A percentile compares a stretch with the other conserved stretches of the same genome.
phyloP scores from a whole-genome alignment of 2,888 invertebrate species.

The Tachina grossa region DNA sequence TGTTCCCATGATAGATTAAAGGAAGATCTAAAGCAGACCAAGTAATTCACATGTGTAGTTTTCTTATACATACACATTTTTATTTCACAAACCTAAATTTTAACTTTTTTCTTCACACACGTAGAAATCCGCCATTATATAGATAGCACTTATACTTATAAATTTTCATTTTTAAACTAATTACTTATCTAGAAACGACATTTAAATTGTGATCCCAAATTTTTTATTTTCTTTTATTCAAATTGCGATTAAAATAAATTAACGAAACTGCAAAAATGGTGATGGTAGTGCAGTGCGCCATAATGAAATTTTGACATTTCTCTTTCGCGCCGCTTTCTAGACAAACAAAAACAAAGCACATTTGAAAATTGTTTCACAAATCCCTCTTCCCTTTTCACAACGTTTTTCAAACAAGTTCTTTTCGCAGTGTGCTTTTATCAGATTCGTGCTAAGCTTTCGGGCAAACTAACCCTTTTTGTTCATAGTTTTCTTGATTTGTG shows the following conservation, averaged over 20 bases:
- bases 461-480: background rate
- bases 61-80: too few species aligned
- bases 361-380: slow-evolving; percentile 40
- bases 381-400: slow-evolving; percentile 4
- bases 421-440: slow-evolving; percentile 23
- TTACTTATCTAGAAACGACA: too few species aligned
- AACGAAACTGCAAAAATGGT: background rate
- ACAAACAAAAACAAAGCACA: slow-evolving; percentile 21
- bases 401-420: slow-evolving; percentile 32
- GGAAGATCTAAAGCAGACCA: too few species aligned
- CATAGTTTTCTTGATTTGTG: background rate
- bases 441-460: slow-evolving; percentile 30
- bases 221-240: background rate
- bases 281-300: slow-evolving; percentile 24
- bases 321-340: slow-evolving; percentile 14
- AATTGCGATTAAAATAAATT: background rate
- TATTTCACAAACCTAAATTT: too few species aligned
- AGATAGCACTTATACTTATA: too few species aligned
- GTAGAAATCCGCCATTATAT: too few species aligned
- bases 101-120: too few species aligned
- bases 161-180: too few species aligned
- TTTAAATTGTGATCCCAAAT: too few species aligned
- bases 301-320: slow-evolving; percentile 2
- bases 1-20: too few species aligned
- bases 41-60: too few species aligned